Evolutionary conservation across 2,113 vertebrate genomes (phyloP).

Genomic region (Laticauda laticaudata): DNA sequence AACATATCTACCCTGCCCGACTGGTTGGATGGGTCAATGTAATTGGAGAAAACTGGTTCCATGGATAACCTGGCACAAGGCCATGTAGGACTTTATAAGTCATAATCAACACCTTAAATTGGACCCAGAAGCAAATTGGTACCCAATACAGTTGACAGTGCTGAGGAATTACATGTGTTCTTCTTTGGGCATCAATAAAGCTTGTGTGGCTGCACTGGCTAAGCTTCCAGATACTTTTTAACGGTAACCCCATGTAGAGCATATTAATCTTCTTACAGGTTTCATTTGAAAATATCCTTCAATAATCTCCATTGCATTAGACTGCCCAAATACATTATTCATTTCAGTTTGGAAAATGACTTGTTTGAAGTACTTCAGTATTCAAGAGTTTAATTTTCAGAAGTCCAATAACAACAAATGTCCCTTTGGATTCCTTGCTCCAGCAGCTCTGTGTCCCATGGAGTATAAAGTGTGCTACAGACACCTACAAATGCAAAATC

Average conservation of each 20-base stretch:
- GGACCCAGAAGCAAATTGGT: neutral
- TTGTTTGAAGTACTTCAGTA: constrained; percentile 53
- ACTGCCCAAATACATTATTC: constrained; percentile 48
- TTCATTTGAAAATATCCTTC: constrained; percentile 33
- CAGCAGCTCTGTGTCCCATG: constrained; percentile 11
- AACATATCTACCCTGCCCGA: neutral
- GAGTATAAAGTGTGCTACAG: neutral
- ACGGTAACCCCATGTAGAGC: neutral
- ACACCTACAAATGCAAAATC: constrained; percentile 13
- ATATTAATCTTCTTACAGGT: constrained; percentile 16
- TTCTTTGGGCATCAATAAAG: neutral
- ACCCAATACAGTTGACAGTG: neutral
- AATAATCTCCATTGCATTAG: constrained; percentile 47
- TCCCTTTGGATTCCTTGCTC: constrained; percentile 50
- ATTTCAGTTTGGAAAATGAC: constrained; percentile 56
- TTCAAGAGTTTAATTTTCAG: constrained; percentile 50
- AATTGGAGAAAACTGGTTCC: neutral
- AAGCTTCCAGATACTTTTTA: neutral
- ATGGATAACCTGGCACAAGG: neutral
- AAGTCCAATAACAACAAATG: constrained; percentile 40
- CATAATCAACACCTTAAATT: neutral
- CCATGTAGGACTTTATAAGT: neutral
- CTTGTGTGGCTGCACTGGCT: neutral
- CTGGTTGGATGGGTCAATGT: neutral
- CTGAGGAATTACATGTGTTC: neutral